A percentile compares a stretch with the other conserved stretches of the same genome.
These are phyloP conservation scores for Cinclus cinclus DNA, from an alignment of 2,113 vertebrate species.

Conservation along the genomic window DNA sequence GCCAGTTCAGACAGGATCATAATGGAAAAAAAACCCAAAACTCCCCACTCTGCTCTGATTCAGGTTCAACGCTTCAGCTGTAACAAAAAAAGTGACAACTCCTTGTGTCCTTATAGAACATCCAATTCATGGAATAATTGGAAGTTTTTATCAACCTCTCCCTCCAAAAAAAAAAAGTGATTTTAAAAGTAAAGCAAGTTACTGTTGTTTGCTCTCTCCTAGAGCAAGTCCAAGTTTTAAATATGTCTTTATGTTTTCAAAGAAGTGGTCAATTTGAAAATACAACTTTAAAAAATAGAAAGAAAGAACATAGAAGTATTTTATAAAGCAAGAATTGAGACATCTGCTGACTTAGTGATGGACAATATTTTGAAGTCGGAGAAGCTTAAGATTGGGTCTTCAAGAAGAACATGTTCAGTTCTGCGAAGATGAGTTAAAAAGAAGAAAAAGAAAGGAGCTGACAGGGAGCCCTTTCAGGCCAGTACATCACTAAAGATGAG, in stretches of 20 bases:
- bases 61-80: background rate
- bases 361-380: background rate
- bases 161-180: background rate
- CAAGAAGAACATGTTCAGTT: background rate
- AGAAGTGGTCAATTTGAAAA: background rate
- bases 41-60: background rate
- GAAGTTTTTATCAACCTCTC: background rate
- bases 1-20: conserved; percentile 9
- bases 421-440: background rate
- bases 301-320: background rate
- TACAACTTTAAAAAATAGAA: background rate
- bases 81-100: background rate
- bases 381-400: background rate
- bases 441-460: background rate
- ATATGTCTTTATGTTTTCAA: background rate
- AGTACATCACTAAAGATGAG: background rate
- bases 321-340: background rate
- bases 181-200: background rate
- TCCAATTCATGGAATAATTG: background rate
- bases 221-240: background rate
- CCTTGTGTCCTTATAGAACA: background rate
- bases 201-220: background rate
- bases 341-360: background rate
- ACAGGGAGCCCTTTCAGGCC: background rate
- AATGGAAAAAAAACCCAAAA: background rate